phyloP scores from a whole-genome alignment of 2,797 vertebrate genomes.

The Telmatherina bonti region DNA sequence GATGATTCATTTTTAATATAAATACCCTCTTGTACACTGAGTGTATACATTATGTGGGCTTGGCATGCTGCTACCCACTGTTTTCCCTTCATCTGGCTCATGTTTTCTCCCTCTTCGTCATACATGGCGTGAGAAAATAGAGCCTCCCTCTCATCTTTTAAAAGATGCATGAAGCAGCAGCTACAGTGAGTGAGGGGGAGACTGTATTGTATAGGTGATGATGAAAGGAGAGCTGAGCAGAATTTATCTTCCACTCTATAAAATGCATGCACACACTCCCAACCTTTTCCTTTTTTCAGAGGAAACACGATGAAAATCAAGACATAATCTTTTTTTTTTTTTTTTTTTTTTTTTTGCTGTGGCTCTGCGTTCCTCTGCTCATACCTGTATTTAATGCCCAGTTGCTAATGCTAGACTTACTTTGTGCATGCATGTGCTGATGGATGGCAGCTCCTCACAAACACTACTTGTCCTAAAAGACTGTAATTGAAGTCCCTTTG shows the following conservation, averaged over 20 bases:
- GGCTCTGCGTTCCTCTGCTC: constrained; percentile 26
- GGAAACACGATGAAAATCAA: constrained; percentile 24
- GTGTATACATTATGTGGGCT: constrained; percentile 43
- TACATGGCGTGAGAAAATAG: constrained; percentile 74
- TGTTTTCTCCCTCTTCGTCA: constrained; percentile 56
- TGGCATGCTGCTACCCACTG: constrained; percentile 34
- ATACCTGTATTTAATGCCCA: constrained; percentile 25
- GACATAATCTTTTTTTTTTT: too few species aligned
- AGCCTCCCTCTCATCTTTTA: constrained; percentile 80
- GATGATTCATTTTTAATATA: constrained; percentile 46
- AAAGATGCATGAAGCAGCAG: constrained; percentile 79
- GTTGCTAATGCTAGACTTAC: constrained; percentile 29
- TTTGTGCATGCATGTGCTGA: constrained; percentile 37
- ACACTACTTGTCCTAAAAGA: constrained; percentile 21
- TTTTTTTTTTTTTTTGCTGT: too few species aligned
- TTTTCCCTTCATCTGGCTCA: constrained; percentile 53
- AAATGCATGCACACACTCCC: constrained; percentile 29
- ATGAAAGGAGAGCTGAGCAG: constrained; percentile 30
- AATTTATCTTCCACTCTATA: constrained; percentile 1
- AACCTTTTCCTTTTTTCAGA: constrained; percentile 8
- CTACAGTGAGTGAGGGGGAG: constrained; percentile 31
- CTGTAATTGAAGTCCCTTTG: constrained; percentile 25
- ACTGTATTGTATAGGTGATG: constrained; percentile 18
- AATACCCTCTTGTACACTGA: constrained; percentile 26
- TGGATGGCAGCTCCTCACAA: constrained; percentile 55